Base-by-base conservation (phyloP, 1,140 invertebrate species). In the Zaprionus ornatus region DNA sequence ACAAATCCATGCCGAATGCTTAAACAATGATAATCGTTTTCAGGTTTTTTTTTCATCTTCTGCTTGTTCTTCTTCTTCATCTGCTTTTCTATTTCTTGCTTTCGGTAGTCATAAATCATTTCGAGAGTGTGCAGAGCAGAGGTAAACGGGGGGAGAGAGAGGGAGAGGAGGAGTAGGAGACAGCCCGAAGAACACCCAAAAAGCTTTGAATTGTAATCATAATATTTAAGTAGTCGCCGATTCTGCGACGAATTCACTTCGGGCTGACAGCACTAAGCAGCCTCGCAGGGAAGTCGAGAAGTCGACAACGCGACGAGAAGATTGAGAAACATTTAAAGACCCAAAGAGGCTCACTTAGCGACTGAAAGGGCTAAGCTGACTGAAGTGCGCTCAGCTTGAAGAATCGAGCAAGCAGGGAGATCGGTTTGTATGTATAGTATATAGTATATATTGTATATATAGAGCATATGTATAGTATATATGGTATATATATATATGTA, bases 11-110 rank as follows among this genome's bases (percentile, higher is more conserved):
- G 68, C 29, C 56, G 56, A 66, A 73, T 77, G 59, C 70, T 74
- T 74, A 62, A 74, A 68, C 71, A 74, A 74, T 63, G 70, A 74
- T 77, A 77, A 77, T 77, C 64, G 76, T 74, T 78, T 78, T 74
- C 27, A 55, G 69, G 73, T 40, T 67, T 27, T 40, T 67, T 27
- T 57, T 76, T 71, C 27, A 21, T 10, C 59, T 67, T 60, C 54
- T 29, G 61, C 27, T 67, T 27, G 25, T n/a, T n/a, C 25, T 48
- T 63, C 56, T 17, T 64, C 50, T 35, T 15, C 27, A 27, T 55
- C 23, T 55, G 13, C 13, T 50, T 65, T 65, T 65, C 40, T 57
- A 72, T 54, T 77, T 63, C 52, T 35, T 56, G 35, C 12, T 67
- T 52, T 59, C 29, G 21, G 57, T 72, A 64, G 64, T 60, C 78